Evolutionary conservation across 2,113 vertebrate species (phyloP).

Genomic region (Cettia cetti): DNA sequence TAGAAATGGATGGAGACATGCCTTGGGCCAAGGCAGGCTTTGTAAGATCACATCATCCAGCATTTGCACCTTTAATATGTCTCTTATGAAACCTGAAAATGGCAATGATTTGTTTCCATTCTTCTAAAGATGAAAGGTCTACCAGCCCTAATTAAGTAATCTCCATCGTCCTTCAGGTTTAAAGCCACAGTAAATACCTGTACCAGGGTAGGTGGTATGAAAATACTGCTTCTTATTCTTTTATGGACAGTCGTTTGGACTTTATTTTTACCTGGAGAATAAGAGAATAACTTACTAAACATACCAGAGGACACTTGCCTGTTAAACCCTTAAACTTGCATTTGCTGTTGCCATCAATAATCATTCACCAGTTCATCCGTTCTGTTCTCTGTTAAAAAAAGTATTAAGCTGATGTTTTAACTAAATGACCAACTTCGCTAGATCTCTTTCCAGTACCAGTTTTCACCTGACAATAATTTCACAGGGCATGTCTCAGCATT

Average conservation of each 20-base stretch:
- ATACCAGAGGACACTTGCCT: background rate
- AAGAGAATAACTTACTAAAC: background rate
- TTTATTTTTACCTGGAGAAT: background rate
- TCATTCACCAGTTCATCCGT: background rate
- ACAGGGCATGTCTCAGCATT: background rate
- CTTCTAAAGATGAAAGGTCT: background rate
- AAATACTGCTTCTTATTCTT: background rate
- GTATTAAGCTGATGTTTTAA: background rate
- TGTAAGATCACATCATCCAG: background rate
- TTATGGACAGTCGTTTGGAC: background rate
- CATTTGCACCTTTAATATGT: background rate
- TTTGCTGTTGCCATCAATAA: background rate
- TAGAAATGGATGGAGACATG: fast-evolving
- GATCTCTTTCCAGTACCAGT: background rate
- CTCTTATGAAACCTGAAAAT: background rate
- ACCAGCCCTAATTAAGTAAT: background rate
- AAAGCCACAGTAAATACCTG: background rate
- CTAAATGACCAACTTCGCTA: background rate
- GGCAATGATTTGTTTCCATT: background rate
- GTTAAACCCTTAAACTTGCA: background rate
- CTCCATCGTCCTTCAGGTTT: background rate
- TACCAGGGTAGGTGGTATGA: background rate
- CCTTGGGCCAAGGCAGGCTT: background rate
- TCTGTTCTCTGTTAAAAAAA: background rate
- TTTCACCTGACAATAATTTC: background rate